A percentile compares a stretch with the other conserved stretches of the same genome.
Conservation (phyloP, 30 jellyfish, hydroid and myxozoan species). For the Cassiopea xamachana region DNA sequence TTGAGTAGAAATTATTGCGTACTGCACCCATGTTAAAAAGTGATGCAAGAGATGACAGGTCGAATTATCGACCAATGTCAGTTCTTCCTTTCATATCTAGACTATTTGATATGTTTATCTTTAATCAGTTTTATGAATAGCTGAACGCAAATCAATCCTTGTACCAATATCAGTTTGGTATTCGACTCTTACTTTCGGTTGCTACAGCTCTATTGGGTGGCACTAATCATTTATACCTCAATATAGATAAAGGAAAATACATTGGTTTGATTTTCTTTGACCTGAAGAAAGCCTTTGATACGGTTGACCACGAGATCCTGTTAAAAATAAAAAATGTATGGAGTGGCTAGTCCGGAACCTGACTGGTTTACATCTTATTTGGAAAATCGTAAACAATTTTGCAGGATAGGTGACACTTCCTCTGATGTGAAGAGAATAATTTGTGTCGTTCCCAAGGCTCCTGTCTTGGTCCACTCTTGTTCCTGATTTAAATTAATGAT, state of each 20-base stretch:
- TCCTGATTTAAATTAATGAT: no score
- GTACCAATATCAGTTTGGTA: slow-evolving; percentile 38
- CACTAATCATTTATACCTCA: slow-evolving; percentile 37
- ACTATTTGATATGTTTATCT: slow-evolving; percentile 24
- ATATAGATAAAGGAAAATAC: slow-evolving; percentile 19
- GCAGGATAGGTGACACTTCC: not conserved
- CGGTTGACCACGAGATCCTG: slow-evolving; percentile 8
- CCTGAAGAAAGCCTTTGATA: slow-evolving; percentile 57
- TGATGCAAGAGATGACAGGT: slow-evolving; percentile 55
- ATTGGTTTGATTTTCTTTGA: slow-evolving; percentile 24
- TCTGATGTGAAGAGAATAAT: not conserved
- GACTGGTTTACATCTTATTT: not conserved
- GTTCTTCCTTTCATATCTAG: not conserved
- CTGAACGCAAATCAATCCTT: slow-evolving; percentile 10
- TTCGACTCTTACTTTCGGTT: slow-evolving; percentile 29
- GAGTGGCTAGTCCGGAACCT: not conserved
- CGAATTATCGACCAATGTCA: slow-evolving; percentile 51
- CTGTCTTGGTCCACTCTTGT: no score
- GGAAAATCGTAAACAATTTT: no score
- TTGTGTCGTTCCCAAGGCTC: not conserved
- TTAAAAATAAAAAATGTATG: not conserved
- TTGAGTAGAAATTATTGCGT: slow-evolving; percentile 32
- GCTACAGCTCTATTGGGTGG: slow-evolving; percentile 33
- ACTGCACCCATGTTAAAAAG: slow-evolving; percentile 47
- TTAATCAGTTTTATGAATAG: slow-evolving; percentile 11